Evolutionary conservation across 2,888 invertebrate genomes (phyloP), one percentile per base, ranked within the genome.

Genomic region (Timema cristinae): DNA sequence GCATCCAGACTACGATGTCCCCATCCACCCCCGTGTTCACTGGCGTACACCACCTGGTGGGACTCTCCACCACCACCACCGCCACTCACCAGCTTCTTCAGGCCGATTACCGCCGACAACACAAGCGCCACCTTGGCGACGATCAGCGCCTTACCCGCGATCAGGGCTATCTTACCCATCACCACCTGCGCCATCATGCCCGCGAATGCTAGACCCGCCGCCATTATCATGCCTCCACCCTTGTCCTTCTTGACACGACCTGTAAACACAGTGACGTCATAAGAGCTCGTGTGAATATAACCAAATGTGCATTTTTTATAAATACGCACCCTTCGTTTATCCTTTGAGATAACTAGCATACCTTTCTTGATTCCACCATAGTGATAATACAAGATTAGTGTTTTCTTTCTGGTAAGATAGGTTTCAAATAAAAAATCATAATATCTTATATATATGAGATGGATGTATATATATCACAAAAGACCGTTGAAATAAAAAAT

Each of bases 81-180:
- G 51, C 74, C 75, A 66, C 75, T 75, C 73, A 78, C 76, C 72
- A 75, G 77, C 76, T 72, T 78, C 73, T 75, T 75, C 67, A 76
- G 73, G 1, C 73, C 72, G 66, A 74, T 72, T 76, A 90, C 83
- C 59, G 87, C 82, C 7, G 89, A 87, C 50, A 90, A 79, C 69
- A 89, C 80, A 47, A 90, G 79, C 0, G 89, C 89, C 68, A 90
- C 85, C 80, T 90, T 90, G 8, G 90, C 88, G 73, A 90, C 85
- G 70, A 90, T 81, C 72, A 90, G 82, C 6, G 90, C 90, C 9
- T 89, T 86, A 63, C 89, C 90, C 0, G 90, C 89, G 76, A 90
- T 83, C 73, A 90, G 83, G 7, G 89, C 88, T 73, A 90, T 86
- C 82, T 90, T 89, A 49, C 89, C 88, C 79, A 90, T 86, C 73